A percentile compares a stretch with the other conserved stretches of the same genome.
Evolutionary conservation across 1,140 invertebrate genomes (phyloP).

Genomic region (Cyclina sinensis): DNA sequence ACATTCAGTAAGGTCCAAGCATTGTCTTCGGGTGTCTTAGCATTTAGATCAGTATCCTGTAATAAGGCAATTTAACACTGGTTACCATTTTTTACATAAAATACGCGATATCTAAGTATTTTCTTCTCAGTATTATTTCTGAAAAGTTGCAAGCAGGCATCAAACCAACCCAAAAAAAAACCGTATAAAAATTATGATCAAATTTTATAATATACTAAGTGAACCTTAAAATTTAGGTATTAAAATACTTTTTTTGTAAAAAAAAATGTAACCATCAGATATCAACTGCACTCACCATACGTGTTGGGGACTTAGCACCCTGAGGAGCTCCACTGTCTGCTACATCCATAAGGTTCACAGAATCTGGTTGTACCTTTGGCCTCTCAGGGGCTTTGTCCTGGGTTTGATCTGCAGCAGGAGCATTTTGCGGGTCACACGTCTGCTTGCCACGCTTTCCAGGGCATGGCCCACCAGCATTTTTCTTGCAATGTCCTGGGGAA

Average conservation of each 20-base stretch:
- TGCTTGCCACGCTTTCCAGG: not conserved
- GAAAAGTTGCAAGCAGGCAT: too few relatives aligned
- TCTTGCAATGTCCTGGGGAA: not conserved
- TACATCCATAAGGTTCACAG: not conserved
- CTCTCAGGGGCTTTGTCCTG: constrained; percentile 6
- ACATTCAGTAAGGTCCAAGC: constrained; percentile 43
- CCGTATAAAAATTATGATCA: too few relatives aligned
- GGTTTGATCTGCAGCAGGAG: not conserved
- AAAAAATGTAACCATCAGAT: too few relatives aligned
- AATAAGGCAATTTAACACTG: too few relatives aligned
- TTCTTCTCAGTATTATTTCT: too few relatives aligned
- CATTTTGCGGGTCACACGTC: not conserved
- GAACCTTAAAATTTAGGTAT: too few relatives aligned
- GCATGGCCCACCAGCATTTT: not conserved
- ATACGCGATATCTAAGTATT: too few relatives aligned
- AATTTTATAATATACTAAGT: too few relatives aligned
- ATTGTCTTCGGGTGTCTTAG: constrained; percentile 37
- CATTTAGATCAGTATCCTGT: constrained; percentile 37
- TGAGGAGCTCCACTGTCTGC: not conserved
- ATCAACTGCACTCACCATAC: constrained; percentile 42
- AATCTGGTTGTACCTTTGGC: not conserved
- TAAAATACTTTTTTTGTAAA: too few relatives aligned
- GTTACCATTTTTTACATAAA: too few relatives aligned
- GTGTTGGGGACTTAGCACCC: not conserved
- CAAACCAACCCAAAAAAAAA: too few relatives aligned